Conservation (phyloP, 1,140 invertebrate species). For the Heliconius nattereri region DNA sequence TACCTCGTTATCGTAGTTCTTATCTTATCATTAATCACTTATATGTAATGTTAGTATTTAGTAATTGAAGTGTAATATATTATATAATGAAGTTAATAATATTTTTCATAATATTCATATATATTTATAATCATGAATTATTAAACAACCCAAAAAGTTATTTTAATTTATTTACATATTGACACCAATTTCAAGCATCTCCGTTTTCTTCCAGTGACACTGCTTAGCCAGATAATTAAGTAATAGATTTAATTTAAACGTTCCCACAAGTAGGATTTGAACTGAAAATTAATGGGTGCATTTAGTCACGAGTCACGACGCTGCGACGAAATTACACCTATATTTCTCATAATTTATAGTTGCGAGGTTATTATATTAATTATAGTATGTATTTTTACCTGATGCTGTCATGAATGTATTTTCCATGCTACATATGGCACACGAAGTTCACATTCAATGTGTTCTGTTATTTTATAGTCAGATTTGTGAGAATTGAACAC, state of each 20-base stretch:
- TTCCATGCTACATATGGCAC: neutral
- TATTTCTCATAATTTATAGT: neutral
- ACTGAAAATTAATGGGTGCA: neutral
- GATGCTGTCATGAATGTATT: neutral
- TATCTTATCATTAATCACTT: constrained; percentile 36
- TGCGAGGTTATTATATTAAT: neutral
- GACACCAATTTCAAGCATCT: too few relatives aligned
- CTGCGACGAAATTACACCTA: neutral
- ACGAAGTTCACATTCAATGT: neutral
- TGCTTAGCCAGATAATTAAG: too few relatives aligned
- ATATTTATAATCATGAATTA: too few relatives aligned
- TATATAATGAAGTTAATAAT: too few relatives aligned
- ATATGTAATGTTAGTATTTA: constrained; percentile 28
- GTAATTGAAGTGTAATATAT: constrained; percentile 19
- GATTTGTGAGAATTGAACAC: neutral
- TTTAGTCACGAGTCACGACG: neutral
- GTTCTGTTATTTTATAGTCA: neutral
- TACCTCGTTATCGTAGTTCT: constrained; percentile 31
- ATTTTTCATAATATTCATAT: too few relatives aligned
- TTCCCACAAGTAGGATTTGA: neutral
- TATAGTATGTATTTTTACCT: neutral
- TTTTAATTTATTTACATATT: too few relatives aligned
- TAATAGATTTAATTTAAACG: too few relatives aligned
- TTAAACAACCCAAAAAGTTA: too few relatives aligned
- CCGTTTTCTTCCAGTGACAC: too few relatives aligned